phyloP scores from a whole-genome alignment of 2,797 vertebrate species.

The Heliangelus exortis region DNA sequence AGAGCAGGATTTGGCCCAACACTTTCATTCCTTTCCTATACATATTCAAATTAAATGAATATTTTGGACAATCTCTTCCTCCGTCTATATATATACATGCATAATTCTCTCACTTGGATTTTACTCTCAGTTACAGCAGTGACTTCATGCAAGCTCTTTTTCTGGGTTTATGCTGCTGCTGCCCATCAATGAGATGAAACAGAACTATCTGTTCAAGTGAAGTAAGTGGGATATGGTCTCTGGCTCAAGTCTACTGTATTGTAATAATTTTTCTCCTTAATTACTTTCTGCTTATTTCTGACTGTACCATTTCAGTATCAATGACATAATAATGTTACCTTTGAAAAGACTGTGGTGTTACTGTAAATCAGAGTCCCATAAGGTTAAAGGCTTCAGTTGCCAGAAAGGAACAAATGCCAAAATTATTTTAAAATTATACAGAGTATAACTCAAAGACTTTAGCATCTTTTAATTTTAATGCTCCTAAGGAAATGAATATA shows the following conservation, averaged over 20 bases:
- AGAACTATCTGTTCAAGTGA: background rate
- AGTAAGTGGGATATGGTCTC: background rate
- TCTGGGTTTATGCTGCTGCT: background rate
- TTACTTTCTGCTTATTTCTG: conserved; percentile 37
- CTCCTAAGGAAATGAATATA: conserved; percentile 43
- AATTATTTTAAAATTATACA: conserved; percentile 65
- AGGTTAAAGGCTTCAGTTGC: conserved; percentile 8
- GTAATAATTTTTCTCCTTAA: conserved; percentile 26
- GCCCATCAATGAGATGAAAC: background rate
- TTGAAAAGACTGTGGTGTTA: conserved; percentile 49
- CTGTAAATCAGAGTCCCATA: conserved; percentile 39
- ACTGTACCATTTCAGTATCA: background rate
- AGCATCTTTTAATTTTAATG: conserved; percentile 52
- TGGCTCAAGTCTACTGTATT: background rate
- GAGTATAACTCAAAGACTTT: conserved; percentile 34
- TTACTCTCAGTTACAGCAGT: conserved; percentile 2
- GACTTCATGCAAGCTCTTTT: conserved; percentile 25
- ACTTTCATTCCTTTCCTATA: conserved; percentile 47
- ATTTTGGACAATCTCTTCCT: conserved; percentile 46
- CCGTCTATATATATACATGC: conserved; percentile 6
- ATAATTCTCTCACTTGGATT: conserved; percentile 36
- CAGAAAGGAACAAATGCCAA: conserved; percentile 18
- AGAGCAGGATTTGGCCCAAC: conserved; percentile 60
- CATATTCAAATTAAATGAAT: conserved; percentile 65
- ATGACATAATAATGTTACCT: conserved; percentile 46